These are phyloP conservation scores for Pseudococcus viburni DNA, from an alignment of 2,888 invertebrate species.

Conservation along the genomic window DNA sequence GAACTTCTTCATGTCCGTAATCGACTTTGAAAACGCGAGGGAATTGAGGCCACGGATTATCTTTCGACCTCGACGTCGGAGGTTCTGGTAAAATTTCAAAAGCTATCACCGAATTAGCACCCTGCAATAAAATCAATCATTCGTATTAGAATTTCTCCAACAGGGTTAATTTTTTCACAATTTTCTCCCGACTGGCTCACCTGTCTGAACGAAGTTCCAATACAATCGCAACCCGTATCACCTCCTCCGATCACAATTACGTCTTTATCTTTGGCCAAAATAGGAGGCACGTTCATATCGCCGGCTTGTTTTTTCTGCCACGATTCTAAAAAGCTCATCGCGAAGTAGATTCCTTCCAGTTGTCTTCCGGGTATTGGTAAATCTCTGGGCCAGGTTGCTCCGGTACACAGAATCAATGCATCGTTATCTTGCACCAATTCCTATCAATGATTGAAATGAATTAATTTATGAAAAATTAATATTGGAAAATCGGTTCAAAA, in stretches of 20 bases:
- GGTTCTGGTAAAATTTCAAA: conserved; percentile 98
- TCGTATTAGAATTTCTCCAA: too few relatives aligned
- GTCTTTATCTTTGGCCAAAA: conserved; percentile 92
- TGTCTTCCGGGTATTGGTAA: conserved; percentile 88
- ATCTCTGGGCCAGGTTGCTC: conserved; percentile 98
- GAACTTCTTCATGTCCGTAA: conserved; percentile 97
- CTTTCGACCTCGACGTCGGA: conserved; percentile 82
- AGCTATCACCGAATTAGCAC: conserved; percentile 91
- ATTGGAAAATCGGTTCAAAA: not conserved
- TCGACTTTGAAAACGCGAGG: conserved; percentile 96
- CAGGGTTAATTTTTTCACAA: not conserved
- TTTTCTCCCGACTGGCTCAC: conserved; percentile 70
- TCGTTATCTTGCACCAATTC: conserved; percentile 78
- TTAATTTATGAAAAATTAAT: too few relatives aligned
- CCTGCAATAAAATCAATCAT: conserved; percentile 73
- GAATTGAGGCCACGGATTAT: conserved; percentile 99
- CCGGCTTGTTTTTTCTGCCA: conserved; percentile 97
- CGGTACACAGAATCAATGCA: conserved; percentile 90
- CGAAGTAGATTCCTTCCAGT: conserved; percentile 94
- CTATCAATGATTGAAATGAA: conserved; percentile 68
- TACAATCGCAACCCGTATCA: conserved; percentile 97
- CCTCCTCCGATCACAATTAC: conserved; percentile 94
- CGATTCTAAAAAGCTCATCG: conserved; percentile 96
- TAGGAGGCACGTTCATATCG: conserved; percentile 74
- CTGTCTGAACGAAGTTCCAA: conserved; percentile 93